These are phyloP conservation scores for Nomada goodeniana DNA, from an alignment of 2,888 invertebrate species.

Conservation along the genomic window DNA sequence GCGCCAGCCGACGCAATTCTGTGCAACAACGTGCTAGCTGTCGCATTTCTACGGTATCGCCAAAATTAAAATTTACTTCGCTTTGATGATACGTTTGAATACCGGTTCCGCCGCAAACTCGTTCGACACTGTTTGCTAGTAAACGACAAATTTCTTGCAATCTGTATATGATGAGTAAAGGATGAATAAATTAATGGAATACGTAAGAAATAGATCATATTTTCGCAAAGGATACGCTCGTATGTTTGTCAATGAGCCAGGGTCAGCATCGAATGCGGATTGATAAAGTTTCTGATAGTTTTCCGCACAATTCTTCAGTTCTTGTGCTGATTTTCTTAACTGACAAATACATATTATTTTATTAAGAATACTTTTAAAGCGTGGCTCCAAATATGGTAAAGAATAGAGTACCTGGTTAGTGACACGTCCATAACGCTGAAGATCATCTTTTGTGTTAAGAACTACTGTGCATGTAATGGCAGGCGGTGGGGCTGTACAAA, in stretches of 20 bases:
- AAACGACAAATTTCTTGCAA: conserved; percentile 92
- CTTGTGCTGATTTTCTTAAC: conserved; percentile 90
- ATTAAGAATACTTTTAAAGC: not conserved
- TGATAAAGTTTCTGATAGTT: conserved; percentile 92
- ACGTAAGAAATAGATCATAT: not conserved
- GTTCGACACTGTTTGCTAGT: conserved; percentile 91
- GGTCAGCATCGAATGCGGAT: conserved; percentile 94
- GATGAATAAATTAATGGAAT: conserved; percentile 25
- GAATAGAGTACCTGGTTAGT: conserved; percentile 87
- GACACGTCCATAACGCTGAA: conserved; percentile 92
- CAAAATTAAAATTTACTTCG: conserved; percentile 78
- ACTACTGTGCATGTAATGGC: conserved; percentile 95
- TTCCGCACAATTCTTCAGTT: conserved; percentile 90
- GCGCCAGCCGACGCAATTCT: conserved; percentile 81
- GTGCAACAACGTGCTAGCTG: conserved; percentile 80
- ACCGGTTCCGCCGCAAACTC: conserved; percentile 86
- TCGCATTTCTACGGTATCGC: conserved; percentile 81
- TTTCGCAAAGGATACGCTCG: conserved; percentile 79
- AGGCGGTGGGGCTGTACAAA: conserved; percentile 96
- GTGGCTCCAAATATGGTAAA: not conserved
- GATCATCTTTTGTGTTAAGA: conserved; percentile 91
- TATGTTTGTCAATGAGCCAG: conserved; percentile 90
- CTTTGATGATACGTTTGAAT: conserved; percentile 74
- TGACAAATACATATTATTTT: conserved; percentile 74
- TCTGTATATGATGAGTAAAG: conserved; percentile 83